phyloP scores from a whole-genome alignment of 2,797 vertebrate genomes.

The Lateolabrax maculatus region DNA sequence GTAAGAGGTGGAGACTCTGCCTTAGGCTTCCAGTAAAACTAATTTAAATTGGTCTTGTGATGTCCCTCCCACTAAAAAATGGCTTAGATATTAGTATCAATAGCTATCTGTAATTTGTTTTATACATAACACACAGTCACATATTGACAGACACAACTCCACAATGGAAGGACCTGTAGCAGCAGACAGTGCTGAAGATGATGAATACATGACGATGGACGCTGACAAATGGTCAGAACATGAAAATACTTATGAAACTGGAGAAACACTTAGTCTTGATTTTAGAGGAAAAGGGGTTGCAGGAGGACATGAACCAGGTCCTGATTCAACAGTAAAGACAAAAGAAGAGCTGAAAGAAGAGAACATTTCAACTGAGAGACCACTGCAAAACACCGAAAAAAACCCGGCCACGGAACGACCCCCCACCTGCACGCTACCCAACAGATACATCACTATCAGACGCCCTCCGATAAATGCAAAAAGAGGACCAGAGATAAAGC shows the following conservation, averaged over 20 bases:
- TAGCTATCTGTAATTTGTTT: not conserved
- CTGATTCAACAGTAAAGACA: not conserved
- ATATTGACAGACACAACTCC: not conserved
- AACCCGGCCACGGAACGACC: not conserved
- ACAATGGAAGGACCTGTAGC: not conserved
- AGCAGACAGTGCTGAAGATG: not conserved
- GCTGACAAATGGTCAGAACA: not conserved
- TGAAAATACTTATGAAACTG: conserved; percentile 4
- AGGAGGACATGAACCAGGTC: too few species aligned
- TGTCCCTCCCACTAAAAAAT: conserved; percentile 9
- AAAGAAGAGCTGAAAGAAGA: not conserved
- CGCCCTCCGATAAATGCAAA: not conserved
- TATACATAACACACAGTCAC: not conserved
- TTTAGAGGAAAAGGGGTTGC: too few species aligned
- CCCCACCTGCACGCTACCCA: fast-evolving
- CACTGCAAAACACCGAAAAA: not conserved
- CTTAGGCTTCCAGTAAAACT: not conserved
- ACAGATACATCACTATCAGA: conserved; percentile 40
- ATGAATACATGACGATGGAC: conserved; percentile 47
- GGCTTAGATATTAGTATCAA: not conserved
- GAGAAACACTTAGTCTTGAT: not conserved
- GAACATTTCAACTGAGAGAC: not conserved
- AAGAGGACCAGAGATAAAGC: not conserved
- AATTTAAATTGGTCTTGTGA: not conserved
- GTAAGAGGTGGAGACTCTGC: not conserved